Evolutionary conservation across 37 sponge, comb jelly and placozoan species (phyloP), one percentile per base, ranked within the genome.

Genomic region (Hexactinellida sp.): DNA sequence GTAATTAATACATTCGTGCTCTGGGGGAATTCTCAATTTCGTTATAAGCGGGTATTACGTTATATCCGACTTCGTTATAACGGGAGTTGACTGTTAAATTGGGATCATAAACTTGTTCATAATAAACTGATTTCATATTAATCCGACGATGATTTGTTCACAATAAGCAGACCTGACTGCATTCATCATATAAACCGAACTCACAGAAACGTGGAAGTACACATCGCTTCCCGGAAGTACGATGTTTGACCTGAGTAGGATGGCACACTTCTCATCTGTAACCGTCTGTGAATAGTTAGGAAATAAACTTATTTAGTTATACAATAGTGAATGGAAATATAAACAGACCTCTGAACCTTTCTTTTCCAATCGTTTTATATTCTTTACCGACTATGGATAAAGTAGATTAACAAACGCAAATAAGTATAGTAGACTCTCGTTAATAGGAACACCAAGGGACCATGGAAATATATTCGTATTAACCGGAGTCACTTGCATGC

Each of bases 221-320:
- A 94, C 82, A 85, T 92, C 94, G 24, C 87, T 82, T 37, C 92
- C 91, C 9, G 89, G 89, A 16, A 94, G 87, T 24, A 85, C 82
- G 83, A 94, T 92, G 83, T 90, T 88, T 0, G 94, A 93, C 38
- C 87, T 88, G 86, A 93, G 94, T 9, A 94, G 89, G 0, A 96
- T 84, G 55, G 92, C 88, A 47, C 94, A 96, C 84, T 96, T 96
- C 85, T 94, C 94, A 38, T 96, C 97, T 24, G 94, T 96, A 16
- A 96, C 97, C 84, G 89, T 92, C 91, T 90, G 35, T 36, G 38
- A 36, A 39, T n/a, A 54, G 34, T 32, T n/a, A 63, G 5, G 3
- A n/a, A 63, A 10, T 3, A 3, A 63, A 63, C 34, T 63, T 3
- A 5, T 10, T 3, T 25, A 25, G 30, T 28, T 21, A 28, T 63